Base-by-base conservation (phyloP, 2,113 vertebrate genomes). In the Atractosteus spatula region DNA sequence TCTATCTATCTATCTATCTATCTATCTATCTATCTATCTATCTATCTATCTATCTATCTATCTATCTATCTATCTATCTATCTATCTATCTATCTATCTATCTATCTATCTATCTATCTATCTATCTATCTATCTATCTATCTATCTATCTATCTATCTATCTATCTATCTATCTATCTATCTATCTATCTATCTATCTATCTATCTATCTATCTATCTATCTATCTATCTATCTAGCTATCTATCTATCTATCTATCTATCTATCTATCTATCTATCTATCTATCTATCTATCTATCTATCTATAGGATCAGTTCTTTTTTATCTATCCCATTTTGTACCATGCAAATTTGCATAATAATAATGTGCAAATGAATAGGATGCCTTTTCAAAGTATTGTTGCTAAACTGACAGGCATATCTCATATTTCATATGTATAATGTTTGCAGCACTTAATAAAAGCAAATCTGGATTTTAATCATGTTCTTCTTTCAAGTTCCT, bases 31-130 rank as follows among this genome's bases (percentile, higher is more conserved):
- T n/a, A n/a, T n/a, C n/a, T n/a, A n/a, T n/a, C n/a, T n/a, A n/a
- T n/a, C n/a, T n/a, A 85, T 87, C 88, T 84, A 84, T 89, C 13
- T 61, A 41, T 47, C 13, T 56, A 29, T 73, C 14, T 43, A 47
- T 29, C 54, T 59, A 3, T 29, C 8, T 83, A 77, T 80, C 81
- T 85, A 79, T 77, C 75, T 76, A 78, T 63, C 61, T 73, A 66
- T 74, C 69, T 77, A 54, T 68, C 8, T 73, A 69, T 76, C 57
- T 72, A 44, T 73, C 73, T 78, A 75, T 73, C 74, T 79, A 73
- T 64, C 69, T 71, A 47, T 73, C 17, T 83, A 73, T 41, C 66
- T 81, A 82, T 70, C 73, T 70, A 75, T 73, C 66, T 57, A 65
- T 7, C 41, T 68, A 63, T 42, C 54, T 55, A 63, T 47, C 65